Base-by-base conservation (phyloP, 2,888 invertebrate species). In the Tipula unca region DNA sequence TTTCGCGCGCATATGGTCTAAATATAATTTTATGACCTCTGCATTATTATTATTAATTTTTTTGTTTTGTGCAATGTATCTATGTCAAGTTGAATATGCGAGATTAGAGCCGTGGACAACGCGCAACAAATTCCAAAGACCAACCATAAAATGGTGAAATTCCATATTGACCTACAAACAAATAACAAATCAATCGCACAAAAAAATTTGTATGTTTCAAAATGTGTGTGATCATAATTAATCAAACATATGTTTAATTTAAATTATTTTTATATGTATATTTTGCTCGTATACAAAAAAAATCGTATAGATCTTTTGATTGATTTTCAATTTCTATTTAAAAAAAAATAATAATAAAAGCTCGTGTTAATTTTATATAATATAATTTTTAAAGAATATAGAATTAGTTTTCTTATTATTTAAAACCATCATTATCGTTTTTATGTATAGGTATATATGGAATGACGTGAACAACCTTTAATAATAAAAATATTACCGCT, bases 161-260 rank as follows among this genome's bases (percentile, higher is more conserved):
- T 48, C n/a, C n/a, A 48, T 48, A 48, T 48, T 48, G 48, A 48
- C 48, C 48, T 17, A 48, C 48, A 48, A 48, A 48, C n/a, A 17
- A 48, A 17, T 48, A 48, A 48, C n/a, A n/a, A 48, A 69, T 25
- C 25, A 48, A 42, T 4, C 36, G 32, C 6, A 39, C 39, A 36
- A 36, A 36, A 36, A 48, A 48, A 39, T 39, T 32, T 32, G 4
- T 32, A 32, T 32, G 32, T 32, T 54, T 17, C 5, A 54, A 54
- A 54, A 54, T 54, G 6, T 69, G 17, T 48, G 69, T 69, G 69
- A 69, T 69, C 69, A 25, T 69, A 69, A 69, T 25, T 69, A 69
- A 69, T 69, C 69, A 69, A 69, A 69, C 69, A 69, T 69, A 69
- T 69, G 69, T 69, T 69, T 69, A 69, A 69, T 69, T 69, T 69